Evolutionary conservation across 1,140 invertebrate genomes (phyloP).

Genomic region (Lordiphosa clarofinis): DNA sequence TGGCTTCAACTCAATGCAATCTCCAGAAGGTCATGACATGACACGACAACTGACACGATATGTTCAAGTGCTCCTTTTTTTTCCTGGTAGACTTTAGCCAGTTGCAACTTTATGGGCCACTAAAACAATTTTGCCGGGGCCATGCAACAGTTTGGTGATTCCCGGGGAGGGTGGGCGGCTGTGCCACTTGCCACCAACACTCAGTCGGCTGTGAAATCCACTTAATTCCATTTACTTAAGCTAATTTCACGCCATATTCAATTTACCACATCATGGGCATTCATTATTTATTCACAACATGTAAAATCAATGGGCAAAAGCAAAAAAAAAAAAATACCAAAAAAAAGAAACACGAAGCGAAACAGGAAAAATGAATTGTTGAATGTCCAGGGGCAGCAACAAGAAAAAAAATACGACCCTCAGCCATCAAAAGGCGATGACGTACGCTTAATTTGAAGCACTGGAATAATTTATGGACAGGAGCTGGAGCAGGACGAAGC

Average conservation of each 20-base stretch:
- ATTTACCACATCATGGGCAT: constrained; percentile 76
- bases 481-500: constrained; percentile 10
- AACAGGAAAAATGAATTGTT: constrained; percentile 64
- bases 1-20: background rate
- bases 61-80: constrained; percentile 20
- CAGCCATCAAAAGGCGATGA: constrained; percentile 67
- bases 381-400: constrained; percentile 29
- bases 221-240: constrained; percentile 78
- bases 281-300: constrained; percentile 78
- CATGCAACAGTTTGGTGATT: constrained; percentile 14
- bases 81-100: constrained; percentile 3
- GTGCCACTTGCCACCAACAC: constrained; percentile 7
- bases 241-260: constrained; percentile 78
- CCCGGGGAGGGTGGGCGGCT: no score
- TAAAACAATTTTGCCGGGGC: constrained; percentile 34
- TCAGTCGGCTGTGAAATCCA: constrained; percentile 65
- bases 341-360: constrained; percentile 7
- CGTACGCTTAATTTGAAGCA: constrained; percentile 69
- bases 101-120: constrained; percentile 36
- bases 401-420: constrained; percentile 20
- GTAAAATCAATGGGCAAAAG: constrained; percentile 68
- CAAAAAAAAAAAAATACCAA: constrained; percentile 14
- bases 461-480: constrained; percentile 62
- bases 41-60: constrained; percentile 48
- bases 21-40: constrained; percentile 45